phyloP scores from a whole-genome alignment of 2,888 invertebrate species.

The Acholoe squamosa region DNA sequence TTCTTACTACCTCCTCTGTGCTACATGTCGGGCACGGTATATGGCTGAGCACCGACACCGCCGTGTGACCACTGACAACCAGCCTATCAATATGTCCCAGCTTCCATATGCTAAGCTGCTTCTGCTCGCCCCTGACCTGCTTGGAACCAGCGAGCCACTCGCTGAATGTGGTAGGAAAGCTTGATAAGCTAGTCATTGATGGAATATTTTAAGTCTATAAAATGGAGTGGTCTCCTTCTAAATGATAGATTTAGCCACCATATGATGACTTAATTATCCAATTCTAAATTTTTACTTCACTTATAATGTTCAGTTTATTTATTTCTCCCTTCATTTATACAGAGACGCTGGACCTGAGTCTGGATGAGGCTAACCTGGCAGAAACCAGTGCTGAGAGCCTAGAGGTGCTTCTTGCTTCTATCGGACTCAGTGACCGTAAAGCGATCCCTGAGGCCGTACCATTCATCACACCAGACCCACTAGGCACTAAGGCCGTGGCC shows the following conservation, averaged over 20 bases:
- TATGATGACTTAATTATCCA: no score
- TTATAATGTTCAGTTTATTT: no score
- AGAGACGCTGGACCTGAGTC: slow-evolving; percentile 26
- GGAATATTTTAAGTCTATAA: no score
- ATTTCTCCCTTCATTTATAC: no score
- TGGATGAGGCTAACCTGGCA: slow-evolving; percentile 26
- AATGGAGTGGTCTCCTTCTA: no score
- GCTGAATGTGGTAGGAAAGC: slow-evolving; percentile 68
- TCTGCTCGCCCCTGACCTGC: slow-evolving; percentile 77
- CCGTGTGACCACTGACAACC: slow-evolving; percentile 29
- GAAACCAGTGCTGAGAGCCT: slow-evolving; percentile 70
- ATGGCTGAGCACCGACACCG: slow-evolving; percentile 69
- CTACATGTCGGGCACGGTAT: slow-evolving; percentile 85
- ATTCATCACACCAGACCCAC: slow-evolving; percentile 85
- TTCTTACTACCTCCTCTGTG: slow-evolving; percentile 85
- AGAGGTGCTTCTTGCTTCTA: slow-evolving; percentile 79
- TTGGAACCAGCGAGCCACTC: slow-evolving; percentile 66
- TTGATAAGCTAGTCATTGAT: no score
- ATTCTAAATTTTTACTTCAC: no score
- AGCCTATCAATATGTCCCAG: slow-evolving; percentile 35
- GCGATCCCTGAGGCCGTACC: slow-evolving; percentile 84
- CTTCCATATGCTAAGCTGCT: slow-evolving; percentile 68
- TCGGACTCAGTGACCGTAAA: slow-evolving; percentile 83
- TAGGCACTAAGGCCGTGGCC: slow-evolving; percentile 82
- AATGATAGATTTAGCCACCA: no score